Evolutionary conservation across 2,888 invertebrate genomes (phyloP).

Genomic region (Cheilosia soror): DNA sequence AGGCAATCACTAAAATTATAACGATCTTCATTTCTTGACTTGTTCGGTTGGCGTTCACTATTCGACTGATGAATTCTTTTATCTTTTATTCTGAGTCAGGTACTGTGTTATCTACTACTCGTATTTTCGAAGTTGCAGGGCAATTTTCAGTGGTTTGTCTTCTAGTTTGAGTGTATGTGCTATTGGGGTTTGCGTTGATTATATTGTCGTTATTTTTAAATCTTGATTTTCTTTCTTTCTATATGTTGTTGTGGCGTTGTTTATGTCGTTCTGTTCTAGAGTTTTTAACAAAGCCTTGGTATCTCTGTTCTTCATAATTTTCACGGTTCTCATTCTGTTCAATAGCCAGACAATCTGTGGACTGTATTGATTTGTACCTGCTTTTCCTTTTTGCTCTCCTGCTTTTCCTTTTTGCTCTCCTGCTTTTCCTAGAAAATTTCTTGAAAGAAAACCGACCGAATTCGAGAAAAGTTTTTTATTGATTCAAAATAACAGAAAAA

Average conservation of each 20-base stretch:
- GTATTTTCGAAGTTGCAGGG: neutral
- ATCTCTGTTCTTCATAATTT: slow-evolving; percentile 16
- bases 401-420: too few species aligned
- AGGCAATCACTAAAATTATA: neutral
- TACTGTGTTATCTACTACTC: too few species aligned
- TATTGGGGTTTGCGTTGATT: slow-evolving; percentile 4
- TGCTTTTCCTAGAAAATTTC: too few species aligned
- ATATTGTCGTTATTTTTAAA: neutral
- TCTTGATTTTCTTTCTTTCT: slow-evolving; percentile 22
- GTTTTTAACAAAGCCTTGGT: slow-evolving; percentile 33
- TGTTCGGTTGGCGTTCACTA: too few species aligned
- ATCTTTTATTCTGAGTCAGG: too few species aligned
- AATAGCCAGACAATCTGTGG: too few species aligned
- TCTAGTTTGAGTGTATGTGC: slow-evolving; percentile 8
- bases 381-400: too few species aligned
- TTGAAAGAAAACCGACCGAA: too few species aligned
- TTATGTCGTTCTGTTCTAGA: slow-evolving; percentile 37
- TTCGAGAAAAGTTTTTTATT: too few species aligned
- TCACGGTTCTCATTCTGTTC: slow-evolving; percentile 21
- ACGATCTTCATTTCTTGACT: slow-evolving; percentile 10
- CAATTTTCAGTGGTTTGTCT: neutral
- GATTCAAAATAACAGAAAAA: too few species aligned
- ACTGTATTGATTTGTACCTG: too few species aligned
- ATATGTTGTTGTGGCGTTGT: slow-evolving; percentile 16
- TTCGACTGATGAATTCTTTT: too few species aligned